Evolutionary conservation across 2,888 invertebrate genomes (phyloP), one percentile per base, ranked within the genome.

Genomic region (Physocephala rufipes): DNA sequence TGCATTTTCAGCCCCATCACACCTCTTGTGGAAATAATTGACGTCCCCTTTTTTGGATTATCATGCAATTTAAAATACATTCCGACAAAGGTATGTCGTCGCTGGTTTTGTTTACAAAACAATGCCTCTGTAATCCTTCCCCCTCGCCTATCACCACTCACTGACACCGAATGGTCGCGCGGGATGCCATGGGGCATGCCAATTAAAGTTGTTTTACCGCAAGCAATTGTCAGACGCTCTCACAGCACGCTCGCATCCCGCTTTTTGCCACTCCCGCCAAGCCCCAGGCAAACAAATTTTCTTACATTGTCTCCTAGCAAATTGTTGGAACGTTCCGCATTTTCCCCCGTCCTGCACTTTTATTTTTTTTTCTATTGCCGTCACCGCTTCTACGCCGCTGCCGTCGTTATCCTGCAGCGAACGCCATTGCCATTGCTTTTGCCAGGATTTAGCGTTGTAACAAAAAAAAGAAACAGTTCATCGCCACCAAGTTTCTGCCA

Each of bases 141-240:
- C 9, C 36, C 4, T 36, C 9, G 36, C 36, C 4, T 36, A 36
- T 9, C 9, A 36, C 36, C 36, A 9, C 36, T 9, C 36, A 36
- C 36, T 36, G 36, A 7, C 9, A 9, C 5, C 36, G n/a, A n/a
- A n/a, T n/a, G n/a, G n/a, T n/a, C n/a, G n/a, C n/a, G n/a, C n/a
- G n/a, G 36, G 36, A 36, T 7, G 36, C 36, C 36, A 36, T 36
- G 58, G 21, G 58, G 26, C 26, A 26, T 58, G 28, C 58, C 58
- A 58, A 58, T 58, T 58, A 58, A 58, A 58, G 58, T 58, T 58
- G 26, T 26, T n/a, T 58, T 28, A 58, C 28, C 58, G 58, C 58
- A 24, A 28, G 58, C 58, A 24, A 26, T 58, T 26, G 26, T 58
- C 26, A 16, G 15, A 26, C 36, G 36, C 36, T 36, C 9, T 9